Evolutionary conservation across 1,140 invertebrate genomes (phyloP).

Genomic region (Centruroides sculpturatus): DNA sequence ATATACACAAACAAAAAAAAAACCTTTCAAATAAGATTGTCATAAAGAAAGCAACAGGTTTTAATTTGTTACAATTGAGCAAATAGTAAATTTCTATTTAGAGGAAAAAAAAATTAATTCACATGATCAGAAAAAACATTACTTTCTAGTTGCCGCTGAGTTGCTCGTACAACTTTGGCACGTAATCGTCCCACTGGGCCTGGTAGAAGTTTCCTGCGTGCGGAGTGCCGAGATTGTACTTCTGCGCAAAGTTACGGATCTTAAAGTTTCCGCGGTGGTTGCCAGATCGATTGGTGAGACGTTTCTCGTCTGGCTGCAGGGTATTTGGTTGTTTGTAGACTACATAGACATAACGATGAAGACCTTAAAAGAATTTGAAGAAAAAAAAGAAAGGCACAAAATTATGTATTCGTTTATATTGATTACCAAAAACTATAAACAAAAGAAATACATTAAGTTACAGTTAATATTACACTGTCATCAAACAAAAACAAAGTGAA

Average conservation of each 20-base stretch:
- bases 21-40: too few species aligned
- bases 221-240: slow-evolving; percentile 64
- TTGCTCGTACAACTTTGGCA: slow-evolving; percentile 45
- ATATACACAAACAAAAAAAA: too few species aligned
- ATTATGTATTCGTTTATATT: too few species aligned
- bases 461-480: too few species aligned
- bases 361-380: slow-evolving; percentile 25
- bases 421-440: too few species aligned
- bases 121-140: not conserved
- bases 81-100: too few species aligned
- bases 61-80: too few species aligned
- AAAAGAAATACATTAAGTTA: too few species aligned
- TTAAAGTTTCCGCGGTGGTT: slow-evolving; percentile 62
- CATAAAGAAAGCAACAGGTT: too few species aligned
- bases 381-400: too few species aligned
- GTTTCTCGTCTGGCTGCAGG: slow-evolving; percentile 49
- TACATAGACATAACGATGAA: slow-evolving; percentile 82
- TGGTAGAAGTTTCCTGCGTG: slow-evolving; percentile 79
- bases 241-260: slow-evolving; percentile 61
- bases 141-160: slow-evolving; percentile 19
- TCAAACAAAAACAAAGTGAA: too few species aligned
- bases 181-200: slow-evolving; percentile 80
- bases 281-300: slow-evolving; percentile 43
- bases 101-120: not conserved
- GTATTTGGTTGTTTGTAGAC: slow-evolving; percentile 66